phyloP scores from a whole-genome alignment of 1,140 invertebrate species.

The Tetramorium simillimum region DNA sequence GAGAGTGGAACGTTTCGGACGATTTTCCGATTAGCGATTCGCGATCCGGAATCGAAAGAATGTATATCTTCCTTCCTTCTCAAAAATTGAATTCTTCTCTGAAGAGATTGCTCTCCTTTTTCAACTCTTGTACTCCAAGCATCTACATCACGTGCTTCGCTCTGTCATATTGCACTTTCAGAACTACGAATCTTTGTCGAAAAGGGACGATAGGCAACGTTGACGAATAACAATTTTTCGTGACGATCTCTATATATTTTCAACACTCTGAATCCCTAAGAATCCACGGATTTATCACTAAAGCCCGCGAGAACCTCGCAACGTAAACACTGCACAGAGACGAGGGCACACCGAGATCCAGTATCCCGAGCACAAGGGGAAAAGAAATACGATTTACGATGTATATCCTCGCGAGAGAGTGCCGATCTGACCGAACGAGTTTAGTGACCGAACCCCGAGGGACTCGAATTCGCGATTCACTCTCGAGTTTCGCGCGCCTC shows the following conservation, averaged over 20 bases:
- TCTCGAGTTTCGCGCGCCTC: conserved; percentile 66
- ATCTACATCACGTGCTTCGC: conserved; percentile 35
- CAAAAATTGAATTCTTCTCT: background rate
- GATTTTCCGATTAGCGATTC: conserved; percentile 10
- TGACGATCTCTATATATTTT: background rate
- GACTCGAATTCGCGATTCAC: conserved; percentile 20
- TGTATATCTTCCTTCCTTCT: background rate
- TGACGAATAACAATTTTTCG: background rate
- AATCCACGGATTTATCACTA: conserved; percentile 49
- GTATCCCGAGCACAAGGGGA: background rate
- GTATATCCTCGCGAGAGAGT: conserved; percentile 6
- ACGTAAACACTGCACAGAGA: conserved; percentile 47
- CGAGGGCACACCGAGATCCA: background rate
- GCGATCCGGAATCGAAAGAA: background rate
- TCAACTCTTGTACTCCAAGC: background rate
- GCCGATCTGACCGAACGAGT: conserved; percentile 18
- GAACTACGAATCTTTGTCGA: background rate
- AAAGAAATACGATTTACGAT: conserved; percentile 22
- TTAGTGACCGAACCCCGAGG: background rate
- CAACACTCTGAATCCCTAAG: background rate
- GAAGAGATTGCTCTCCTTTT: conserved; percentile 35
- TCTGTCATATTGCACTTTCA: conserved; percentile 8
- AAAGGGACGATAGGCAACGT: background rate
- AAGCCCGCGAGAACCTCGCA: background rate
- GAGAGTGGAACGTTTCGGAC: conserved; percentile 1